A percentile compares a stretch with the other conserved stretches of the same genome.
Evolutionary conservation across 2,888 invertebrate genomes (phyloP).

Genomic region (Lordiphosa andalusiaca): DNA sequence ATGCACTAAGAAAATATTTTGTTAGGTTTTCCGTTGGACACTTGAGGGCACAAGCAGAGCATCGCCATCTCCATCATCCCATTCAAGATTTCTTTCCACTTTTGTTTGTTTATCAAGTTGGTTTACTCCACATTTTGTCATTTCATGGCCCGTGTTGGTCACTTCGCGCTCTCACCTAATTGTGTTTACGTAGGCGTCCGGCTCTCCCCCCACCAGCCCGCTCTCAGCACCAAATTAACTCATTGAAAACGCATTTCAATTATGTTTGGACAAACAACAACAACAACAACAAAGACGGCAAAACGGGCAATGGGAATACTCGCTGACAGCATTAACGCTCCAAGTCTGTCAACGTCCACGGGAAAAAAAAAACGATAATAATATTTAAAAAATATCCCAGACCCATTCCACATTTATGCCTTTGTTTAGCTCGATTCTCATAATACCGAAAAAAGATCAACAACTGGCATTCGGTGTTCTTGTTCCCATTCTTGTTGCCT

Average conservation of each 20-base stretch:
- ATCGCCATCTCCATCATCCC: constrained; percentile 30
- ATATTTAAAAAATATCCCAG: constrained; percentile 35
- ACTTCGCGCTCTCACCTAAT: constrained; percentile 47
- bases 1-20: constrained; percentile 69
- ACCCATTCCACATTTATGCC: constrained; percentile 51
- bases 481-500: constrained; percentile 69
- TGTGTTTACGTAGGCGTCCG: constrained; percentile 70
- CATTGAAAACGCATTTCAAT: constrained; percentile 71
- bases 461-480: constrained; percentile 55
- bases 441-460: constrained; percentile 49
- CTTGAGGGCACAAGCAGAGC: constrained; percentile 25
- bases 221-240: constrained; percentile 61
- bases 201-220: constrained; percentile 12
- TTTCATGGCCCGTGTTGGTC: constrained; percentile 51
- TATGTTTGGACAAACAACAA: constrained; percentile 65
- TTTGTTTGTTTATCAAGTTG: constrained; percentile 54
- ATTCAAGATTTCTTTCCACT: constrained; percentile 33
- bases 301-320: constrained; percentile 24
- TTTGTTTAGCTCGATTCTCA: constrained; percentile 71
- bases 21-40: constrained; percentile 46
- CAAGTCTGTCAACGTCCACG: constrained; percentile 39
- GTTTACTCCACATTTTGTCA: constrained; percentile 72
- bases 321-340: constrained; percentile 62
- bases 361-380: constrained; percentile 19
- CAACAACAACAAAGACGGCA: constrained; percentile 35